phyloP scores from a whole-genome alignment of 2,797 vertebrate genomes.

The Amblyraja radiata region DNA sequence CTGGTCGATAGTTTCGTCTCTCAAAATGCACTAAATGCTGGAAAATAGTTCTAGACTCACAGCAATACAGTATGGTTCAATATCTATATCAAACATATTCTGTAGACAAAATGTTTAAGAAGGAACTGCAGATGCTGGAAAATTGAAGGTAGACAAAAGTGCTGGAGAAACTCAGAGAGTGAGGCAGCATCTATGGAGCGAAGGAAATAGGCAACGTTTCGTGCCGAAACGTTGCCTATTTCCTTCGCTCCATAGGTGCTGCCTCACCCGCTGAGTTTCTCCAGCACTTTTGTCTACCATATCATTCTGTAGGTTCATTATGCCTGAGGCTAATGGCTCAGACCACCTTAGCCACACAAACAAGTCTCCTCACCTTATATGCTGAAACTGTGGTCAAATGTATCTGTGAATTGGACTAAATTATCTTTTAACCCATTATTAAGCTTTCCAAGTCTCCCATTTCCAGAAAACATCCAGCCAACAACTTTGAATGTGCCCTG shows the following conservation, averaged over 20 bases:
- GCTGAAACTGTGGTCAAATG: slow-evolving; percentile 37
- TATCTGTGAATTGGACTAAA: slow-evolving; percentile 44
- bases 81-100: neutral
- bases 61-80: neutral
- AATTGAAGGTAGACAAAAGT: too few relatives aligned
- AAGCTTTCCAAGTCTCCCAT: slow-evolving; percentile 40
- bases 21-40: neutral
- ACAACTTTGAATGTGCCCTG: slow-evolving; percentile 56
- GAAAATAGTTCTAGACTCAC: neutral
- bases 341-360: slow-evolving; percentile 36
- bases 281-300: too few relatives aligned
- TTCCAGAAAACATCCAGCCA: slow-evolving; percentile 47
- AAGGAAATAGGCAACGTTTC: too few relatives aligned
- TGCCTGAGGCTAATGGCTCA: neutral
- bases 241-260: too few relatives aligned
- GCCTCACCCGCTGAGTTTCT: too few relatives aligned
- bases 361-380: slow-evolving; percentile 45
- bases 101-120: too few relatives aligned
- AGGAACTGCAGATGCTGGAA: too few relatives aligned
- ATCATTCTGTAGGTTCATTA: neutral
- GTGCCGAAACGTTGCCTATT: too few relatives aligned
- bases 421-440: slow-evolving; percentile 41
- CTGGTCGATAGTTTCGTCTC: too few relatives aligned
- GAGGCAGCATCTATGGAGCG: too few relatives aligned
- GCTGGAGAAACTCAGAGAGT: too few relatives aligned